Evolutionary conservation across 2,888 invertebrate species (phyloP).

Genomic region (Acholoe squamosa): DNA sequence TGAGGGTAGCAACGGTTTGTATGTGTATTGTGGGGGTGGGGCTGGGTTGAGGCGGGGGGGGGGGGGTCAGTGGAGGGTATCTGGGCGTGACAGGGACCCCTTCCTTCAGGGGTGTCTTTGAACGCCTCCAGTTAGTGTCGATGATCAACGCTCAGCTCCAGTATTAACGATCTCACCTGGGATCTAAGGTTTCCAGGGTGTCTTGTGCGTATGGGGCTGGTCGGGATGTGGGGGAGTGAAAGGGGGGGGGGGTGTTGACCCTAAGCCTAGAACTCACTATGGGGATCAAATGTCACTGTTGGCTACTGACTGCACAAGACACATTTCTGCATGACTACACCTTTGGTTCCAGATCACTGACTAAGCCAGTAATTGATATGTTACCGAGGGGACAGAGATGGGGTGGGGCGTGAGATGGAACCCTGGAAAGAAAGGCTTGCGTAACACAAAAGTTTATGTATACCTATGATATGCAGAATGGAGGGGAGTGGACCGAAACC

Average conservation of each 20-base stretch:
- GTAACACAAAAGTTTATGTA: neutral
- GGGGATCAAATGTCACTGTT: constrained; percentile 1
- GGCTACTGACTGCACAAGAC: neutral
- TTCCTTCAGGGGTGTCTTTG: constrained; percentile 26
- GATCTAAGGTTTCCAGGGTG: constrained; percentile 30
- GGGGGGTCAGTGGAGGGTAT: constrained; percentile 40
- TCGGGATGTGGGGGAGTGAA: too few relatives aligned
- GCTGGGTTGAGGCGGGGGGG: neutral
- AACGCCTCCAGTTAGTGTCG: neutral
- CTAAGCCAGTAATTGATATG: neutral
- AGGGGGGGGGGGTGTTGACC: too few relatives aligned
- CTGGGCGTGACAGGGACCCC: constrained; percentile 21
- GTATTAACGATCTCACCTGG: neutral
- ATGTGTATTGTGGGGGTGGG: constrained; percentile 4
- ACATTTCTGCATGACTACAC: neutral
- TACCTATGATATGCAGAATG: neutral
- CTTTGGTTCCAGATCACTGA: constrained; percentile 22
- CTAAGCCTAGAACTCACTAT: neutral
- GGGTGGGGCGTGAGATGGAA: neutral
- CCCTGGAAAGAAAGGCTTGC: neutral
- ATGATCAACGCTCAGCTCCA: neutral
- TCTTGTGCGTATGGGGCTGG: neutral
- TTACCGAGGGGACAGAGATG: neutral
- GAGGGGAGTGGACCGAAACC: neutral
- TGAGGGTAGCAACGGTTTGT: neutral